Evolutionary conservation across 2,113 vertebrate genomes (phyloP).

Genomic region (Callipepla squamata): DNA sequence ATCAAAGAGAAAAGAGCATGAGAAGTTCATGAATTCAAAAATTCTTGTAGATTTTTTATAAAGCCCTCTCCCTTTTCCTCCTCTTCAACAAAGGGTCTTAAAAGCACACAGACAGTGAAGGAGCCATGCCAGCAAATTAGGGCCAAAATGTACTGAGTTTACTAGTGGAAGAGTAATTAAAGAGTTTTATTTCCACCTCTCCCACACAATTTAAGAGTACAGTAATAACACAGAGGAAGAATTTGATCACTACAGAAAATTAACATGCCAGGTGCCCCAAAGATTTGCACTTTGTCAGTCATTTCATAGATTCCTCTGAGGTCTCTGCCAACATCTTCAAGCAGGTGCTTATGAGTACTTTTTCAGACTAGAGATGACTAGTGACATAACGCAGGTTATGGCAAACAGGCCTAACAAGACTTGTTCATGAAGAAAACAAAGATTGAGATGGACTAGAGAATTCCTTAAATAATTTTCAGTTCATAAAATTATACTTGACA

Average conservation of each 20-base stretch:
- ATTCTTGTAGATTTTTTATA: neutral
- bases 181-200: neutral
- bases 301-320: neutral
- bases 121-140: neutral
- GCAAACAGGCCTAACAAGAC: neutral
- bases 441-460: neutral
- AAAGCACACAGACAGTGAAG: neutral
- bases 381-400: neutral
- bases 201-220: neutral
- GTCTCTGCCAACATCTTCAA: neutral
- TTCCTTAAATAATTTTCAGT: neutral
- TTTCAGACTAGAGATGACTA: neutral
- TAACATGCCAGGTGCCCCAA: neutral
- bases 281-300: neutral
- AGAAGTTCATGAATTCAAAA: neutral
- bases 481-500: neutral
- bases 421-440: neutral
- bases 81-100: neutral
- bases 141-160: neutral
- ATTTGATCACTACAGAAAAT: neutral
- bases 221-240: neutral
- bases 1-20: neutral
- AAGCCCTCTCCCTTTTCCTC: neutral
- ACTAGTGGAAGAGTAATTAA: neutral
- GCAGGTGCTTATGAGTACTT: neutral